A percentile compares a stretch with the other conserved stretches of the same genome.
phyloP scores from a whole-genome alignment of 2,888 invertebrate genomes.

The Operophtera brumata region DNA sequence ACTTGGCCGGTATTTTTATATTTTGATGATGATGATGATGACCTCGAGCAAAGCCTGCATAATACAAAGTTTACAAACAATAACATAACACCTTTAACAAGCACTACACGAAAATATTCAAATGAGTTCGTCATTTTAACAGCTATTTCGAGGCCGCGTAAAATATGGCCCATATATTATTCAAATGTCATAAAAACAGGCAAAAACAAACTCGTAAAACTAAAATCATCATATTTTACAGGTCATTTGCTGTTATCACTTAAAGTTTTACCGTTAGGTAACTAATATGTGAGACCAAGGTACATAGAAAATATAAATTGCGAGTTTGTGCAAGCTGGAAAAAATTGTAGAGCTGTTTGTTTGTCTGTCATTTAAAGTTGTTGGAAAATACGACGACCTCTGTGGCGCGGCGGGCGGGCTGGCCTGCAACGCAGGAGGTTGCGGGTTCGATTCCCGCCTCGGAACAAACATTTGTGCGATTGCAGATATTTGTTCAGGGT shows the following conservation, averaged over 20 bases:
- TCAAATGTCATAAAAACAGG: neutral
- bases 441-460: too few relatives aligned
- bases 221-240: conserved; percentile 1
- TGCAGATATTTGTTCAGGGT: too few relatives aligned
- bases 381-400: too few relatives aligned
- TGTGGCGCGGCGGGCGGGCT: too few relatives aligned
- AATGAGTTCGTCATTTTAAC: neutral
- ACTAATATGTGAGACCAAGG: too few relatives aligned
- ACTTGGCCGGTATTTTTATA: too few relatives aligned
- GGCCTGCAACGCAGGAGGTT: too few relatives aligned
- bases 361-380: too few relatives aligned
- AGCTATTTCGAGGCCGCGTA: conserved; percentile 5
- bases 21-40: too few relatives aligned
- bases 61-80: neutral
- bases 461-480: too few relatives aligned
- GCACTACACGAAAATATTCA: neutral
- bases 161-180: conserved; percentile 14
- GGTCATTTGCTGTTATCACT: conserved; percentile 4
- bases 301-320: too few relatives aligned
- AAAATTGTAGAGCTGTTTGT: neutral
- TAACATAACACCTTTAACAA: neutral
- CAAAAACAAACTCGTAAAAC: conserved; percentile 15
- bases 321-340: neutral
- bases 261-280: neutral
- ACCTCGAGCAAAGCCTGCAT: neutral